Base-by-base conservation (phyloP, 2,888 invertebrate genomes). In the Pammene aurita region DNA sequence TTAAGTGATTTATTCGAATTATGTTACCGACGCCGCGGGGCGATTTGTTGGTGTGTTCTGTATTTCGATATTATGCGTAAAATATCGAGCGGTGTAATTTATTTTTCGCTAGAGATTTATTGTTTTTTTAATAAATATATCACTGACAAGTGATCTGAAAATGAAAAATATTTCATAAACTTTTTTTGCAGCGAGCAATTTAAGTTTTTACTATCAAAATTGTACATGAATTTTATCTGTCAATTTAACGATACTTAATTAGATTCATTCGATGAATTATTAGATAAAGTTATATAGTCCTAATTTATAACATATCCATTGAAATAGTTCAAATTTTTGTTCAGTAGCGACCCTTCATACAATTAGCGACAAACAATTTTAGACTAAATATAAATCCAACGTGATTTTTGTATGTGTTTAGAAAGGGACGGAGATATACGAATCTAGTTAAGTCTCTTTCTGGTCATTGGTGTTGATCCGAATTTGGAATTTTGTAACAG, bases 231-330 rank as follows among this genome's bases (percentile, higher is more conserved):
- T 66, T 71, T 77, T 81, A 76, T 81, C 77, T 76, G 84, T 85
- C 84, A 84, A 84, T 84, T 85, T 83, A 56, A 72, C 78, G 78
- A 80, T 81, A 84, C 79, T 84, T 81, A 83, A 76, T 55, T 72
- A 61, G 64, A 69, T 66, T 63, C 48, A 38, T 66, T 58, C 63
- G 57, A 26, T 46, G 35, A 66, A 62, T 58, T 67, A 35, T 57
- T 62, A 63, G 62, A 14, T 60, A 60, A 35, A 66, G 56, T 26
- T 57, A 50, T 64, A 68, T 70, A 63, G 66, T 65, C 62, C 72
- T 71, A 67, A 55, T 57, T 74, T 74, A 69, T 66, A 66, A 76
- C 77, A 76, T 74, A 76, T 74, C 74, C 68, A 48, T 68, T 60
- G 72, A 63, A 56, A 72, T 80, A 82, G 80, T 82, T 80, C 79